Conservation (phyloP, 2,113 vertebrate species). For the Pachypanchax playfairii region DNA sequence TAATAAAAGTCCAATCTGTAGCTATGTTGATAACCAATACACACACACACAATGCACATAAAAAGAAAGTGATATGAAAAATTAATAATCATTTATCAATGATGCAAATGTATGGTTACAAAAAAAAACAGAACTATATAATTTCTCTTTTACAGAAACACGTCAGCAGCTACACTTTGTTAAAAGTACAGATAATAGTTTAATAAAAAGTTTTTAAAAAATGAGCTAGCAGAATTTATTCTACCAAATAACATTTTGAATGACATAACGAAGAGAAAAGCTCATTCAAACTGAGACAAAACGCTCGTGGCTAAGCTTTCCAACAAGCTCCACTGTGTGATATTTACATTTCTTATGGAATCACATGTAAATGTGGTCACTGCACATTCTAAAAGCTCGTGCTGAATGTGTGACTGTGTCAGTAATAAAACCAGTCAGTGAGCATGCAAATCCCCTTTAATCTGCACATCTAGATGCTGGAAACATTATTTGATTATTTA, state of each 20-base stretch:
- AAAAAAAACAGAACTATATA: neutral
- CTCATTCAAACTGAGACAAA: constrained; percentile 6
- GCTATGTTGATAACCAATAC: neutral
- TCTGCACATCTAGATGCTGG: constrained; percentile 16
- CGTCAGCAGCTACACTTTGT: neutral
- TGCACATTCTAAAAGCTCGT: constrained; percentile 19
- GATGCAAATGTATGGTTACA: neutral
- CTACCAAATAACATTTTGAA: neutral
- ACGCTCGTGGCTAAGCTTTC: constrained; percentile 13
- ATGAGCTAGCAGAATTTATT: neutral
- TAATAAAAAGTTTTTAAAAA: neutral
- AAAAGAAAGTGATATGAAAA: neutral
- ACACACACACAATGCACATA: too few species aligned
- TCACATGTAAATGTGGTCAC: constrained; percentile 25
- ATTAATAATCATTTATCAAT: neutral
- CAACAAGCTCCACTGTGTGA: constrained; percentile 21
- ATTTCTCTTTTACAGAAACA: neutral
- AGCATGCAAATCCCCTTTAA: constrained; percentile 23
- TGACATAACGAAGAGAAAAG: constrained; percentile 11
- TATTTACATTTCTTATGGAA: constrained; percentile 32
- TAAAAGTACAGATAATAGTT: neutral
- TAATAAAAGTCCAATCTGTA: neutral
- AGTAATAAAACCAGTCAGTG: constrained; percentile 14
- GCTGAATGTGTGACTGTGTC: constrained; percentile 18
- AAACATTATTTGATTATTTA: constrained; percentile 29